Evolutionary conservation across 2,797 vertebrate genomes (phyloP), one percentile per base, ranked within the genome.

Genomic region (Sebastes vulpes): DNA sequence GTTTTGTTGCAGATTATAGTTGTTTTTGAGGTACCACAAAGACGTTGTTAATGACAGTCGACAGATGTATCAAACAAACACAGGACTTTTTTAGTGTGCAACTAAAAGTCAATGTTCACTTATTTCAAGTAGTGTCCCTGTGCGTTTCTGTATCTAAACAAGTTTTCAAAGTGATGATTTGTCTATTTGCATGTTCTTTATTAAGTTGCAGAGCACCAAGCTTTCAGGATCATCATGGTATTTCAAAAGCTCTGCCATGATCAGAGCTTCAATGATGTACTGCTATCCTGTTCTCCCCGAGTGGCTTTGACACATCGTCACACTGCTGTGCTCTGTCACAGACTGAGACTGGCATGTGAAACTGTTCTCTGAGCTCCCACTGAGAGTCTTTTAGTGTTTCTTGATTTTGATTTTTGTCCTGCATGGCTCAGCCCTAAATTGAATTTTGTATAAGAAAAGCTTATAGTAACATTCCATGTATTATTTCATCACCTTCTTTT

Each of bases 381-480:
- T 18, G 64, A 46, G 21, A 66, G 32, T 0, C 23, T 61, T 72
- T 79, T 8, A 48, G 20, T 3, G 21, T 48, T 66, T 5, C 56
- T 26, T 54, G 57, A 31, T 54, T 86, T 66, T 50, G 12, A 64
- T 48, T 75, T 75, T 65, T 12, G 52, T 46, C 12, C 63, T 42
- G 23, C 68, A 75, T 50, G 76, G 35, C 9, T 52, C 48, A 9
- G 35, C 9, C 11, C 11, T 25, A 73, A 77, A 75, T 80, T 73
- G 42, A 79, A 75, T 78, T 56, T 67, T 65, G 64, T 6, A 77
- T 69, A 20, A 77, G 48, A 57, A 63, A 35, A 73, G n/a, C 60
- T 46, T 59, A 54, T 18, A 68, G 16, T 48, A 11, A 52, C 72
- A 54, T 29, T 61, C 20, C 6, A 20, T 20, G 20, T 53, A 18